Evolutionary conservation across 2,797 vertebrate species (phyloP), one percentile per base, ranked within the genome.

Genomic region (Ctenopoma kingsleyae): DNA sequence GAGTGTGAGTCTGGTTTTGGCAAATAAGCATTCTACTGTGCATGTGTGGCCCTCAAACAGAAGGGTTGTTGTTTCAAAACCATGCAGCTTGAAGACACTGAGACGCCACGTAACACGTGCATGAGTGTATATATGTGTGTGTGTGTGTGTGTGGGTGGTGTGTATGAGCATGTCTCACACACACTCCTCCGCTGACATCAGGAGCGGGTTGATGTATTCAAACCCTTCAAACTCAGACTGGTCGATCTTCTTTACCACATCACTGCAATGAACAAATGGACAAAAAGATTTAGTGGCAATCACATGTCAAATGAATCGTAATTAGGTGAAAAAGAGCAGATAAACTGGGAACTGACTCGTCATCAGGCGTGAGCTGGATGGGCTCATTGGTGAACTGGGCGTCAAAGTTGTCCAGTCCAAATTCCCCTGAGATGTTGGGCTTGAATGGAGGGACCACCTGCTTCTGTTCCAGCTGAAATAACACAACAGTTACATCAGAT

Each of bases 141-240:
- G 66, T n/a, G 66, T 52, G 58, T 22, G 66, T 49, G 78, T 19
- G 66, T 55, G 79, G 38, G 56, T 52, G 76, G 70, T 70, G 65
- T 54, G 74, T 46, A 13, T 27, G 70, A 60, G 72, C 62, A 20
- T 58, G 69, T 65, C 50, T 93, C 95, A 99, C 93, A 99, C 98
- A 75, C 97, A 98, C 91, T 98, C 97, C 92, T 98, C 98, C 11
- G 98, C 97, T 7, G 98, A 99, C 98, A 99, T 99, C 93, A 99
- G 83, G 50, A 99, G 96, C 55, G 98, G 98, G 92, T 99, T 99
- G 91, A 99, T 99, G 85, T 99, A 99, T 91, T 99, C 98, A 57
- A 99, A 99, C 25, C 98, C 98, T 94, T 99, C 98, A 78, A 99
- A 99, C 91, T 99, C 98, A 44, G 98, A 98, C 88, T 99, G 98